These are phyloP conservation scores for Pogonus chalceus DNA, from an alignment of 1,140 invertebrate species.

Conservation along the genomic window DNA sequence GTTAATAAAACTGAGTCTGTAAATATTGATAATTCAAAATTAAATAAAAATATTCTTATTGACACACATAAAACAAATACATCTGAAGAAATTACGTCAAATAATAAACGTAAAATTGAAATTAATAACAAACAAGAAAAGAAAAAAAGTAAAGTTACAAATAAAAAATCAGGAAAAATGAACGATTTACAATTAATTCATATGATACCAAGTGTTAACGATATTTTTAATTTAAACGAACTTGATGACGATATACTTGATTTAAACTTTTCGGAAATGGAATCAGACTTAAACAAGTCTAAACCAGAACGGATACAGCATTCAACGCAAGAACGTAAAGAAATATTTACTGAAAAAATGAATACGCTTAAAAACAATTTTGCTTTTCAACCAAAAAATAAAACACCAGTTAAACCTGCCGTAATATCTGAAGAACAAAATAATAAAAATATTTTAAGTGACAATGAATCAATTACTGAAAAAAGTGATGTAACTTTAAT, in stretches of 20 bases:
- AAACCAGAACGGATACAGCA: background rate
- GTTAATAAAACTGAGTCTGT: too few species aligned
- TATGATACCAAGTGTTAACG: conserved; percentile 20
- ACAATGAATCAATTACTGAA: too few species aligned
- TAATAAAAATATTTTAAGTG: too few species aligned
- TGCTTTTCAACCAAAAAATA: too few species aligned
- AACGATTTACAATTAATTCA: conserved; percentile 16
- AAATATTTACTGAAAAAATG: background rate
- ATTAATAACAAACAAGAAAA: conserved; percentile 8
- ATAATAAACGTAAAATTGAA: background rate
- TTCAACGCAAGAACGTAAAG: background rate
- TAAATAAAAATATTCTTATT: background rate
- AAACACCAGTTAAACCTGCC: too few species aligned
- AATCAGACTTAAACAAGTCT: background rate
- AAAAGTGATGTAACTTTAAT: too few species aligned
- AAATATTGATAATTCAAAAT: too few species aligned
- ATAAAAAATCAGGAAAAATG: background rate
- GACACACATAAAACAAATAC: background rate
- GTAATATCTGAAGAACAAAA: too few species aligned
- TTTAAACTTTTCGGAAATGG: background rate
- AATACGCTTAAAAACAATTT: too few species aligned
- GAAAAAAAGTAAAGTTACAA: background rate
- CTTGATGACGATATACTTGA: background rate
- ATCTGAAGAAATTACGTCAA: background rate
- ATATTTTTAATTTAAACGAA: conserved; percentile 16